Evolutionary conservation across 2,888 invertebrate species (phyloP), one percentile per base, ranked within the genome.

Genomic region (Athalia cordata): DNA sequence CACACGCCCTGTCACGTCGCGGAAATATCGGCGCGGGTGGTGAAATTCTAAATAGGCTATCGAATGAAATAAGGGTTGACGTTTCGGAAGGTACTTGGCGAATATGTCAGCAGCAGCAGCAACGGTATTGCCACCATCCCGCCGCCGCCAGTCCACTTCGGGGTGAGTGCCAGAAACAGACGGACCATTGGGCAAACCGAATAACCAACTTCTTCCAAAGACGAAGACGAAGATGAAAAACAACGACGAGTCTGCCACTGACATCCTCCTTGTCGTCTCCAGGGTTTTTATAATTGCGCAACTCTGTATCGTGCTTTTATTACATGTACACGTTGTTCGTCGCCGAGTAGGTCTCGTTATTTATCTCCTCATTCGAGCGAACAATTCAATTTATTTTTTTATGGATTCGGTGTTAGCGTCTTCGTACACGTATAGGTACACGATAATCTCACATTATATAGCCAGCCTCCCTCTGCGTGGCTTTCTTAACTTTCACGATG

Each of bases 321-420:
- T 29, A 29, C 11, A 3, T 6, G 6, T 55, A 29, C 45, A 3
- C 45, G 11, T 70, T 29, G n/a, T 5, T 7, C n/a, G n/a, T 55
- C 70, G 43, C 62, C 62, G 50, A 55, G n/a, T 9, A 55, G 55
- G 55, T 57, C 55, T 67, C 15, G 11, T 67, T 57, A 62, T 62
- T 13, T 62, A 70, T 70, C 70, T 55, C 70, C 29, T 57, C 70
- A 55, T 43, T 45, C 55, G 55, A 55, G 50, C 43, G 70, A 70
- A 55, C 52, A 52, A 70, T 70, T 57, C 70, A 70, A 70, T 70
- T 70, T 70, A 52, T 29, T 57, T 70, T 68, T 45, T 50, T 15
- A 11, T 8, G 5, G 5, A 29, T 62, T 13, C 11, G 13, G 29
- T n/a, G 8, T 55, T 29, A 29, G 29, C 55, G 55, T 55, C 4